phyloP scores from a whole-genome alignment of 2,888 invertebrate species.

The Tyria jacobaeae region DNA sequence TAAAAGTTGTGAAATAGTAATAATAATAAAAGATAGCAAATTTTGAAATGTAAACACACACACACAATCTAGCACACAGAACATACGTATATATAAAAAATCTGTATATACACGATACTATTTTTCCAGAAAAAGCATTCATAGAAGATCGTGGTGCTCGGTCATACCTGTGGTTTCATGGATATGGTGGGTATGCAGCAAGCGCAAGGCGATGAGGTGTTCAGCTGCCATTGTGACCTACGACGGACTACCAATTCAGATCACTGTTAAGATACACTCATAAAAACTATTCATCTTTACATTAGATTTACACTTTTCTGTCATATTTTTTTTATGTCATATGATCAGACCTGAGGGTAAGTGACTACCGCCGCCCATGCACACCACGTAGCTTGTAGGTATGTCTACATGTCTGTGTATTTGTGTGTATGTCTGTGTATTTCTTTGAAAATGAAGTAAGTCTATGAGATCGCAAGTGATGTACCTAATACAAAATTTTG shows the following conservation, averaged over 20 bases:
- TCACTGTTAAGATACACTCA: slow-evolving; percentile 51
- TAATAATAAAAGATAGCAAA: too few relatives aligned
- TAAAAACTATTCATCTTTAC: slow-evolving; percentile 44
- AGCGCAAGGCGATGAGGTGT: slow-evolving; percentile 48
- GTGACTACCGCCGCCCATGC: too few relatives aligned
- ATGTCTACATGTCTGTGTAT: too few relatives aligned
- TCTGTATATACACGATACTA: background rate
- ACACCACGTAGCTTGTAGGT: too few relatives aligned
- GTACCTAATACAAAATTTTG: background rate
- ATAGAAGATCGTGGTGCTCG: slow-evolving; percentile 20
- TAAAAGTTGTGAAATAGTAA: too few relatives aligned
- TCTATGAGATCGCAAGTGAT: background rate
- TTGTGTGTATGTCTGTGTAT: too few relatives aligned
- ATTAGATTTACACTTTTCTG: background rate
- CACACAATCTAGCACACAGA: too few relatives aligned
- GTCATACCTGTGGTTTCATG: slow-evolving; percentile 44
- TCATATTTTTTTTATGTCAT: too few relatives aligned
- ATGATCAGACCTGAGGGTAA: too few relatives aligned
- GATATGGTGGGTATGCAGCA: slow-evolving; percentile 57
- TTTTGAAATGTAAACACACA: too few relatives aligned
- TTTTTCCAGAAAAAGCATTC: slow-evolving; percentile 8
- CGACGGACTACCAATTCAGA: slow-evolving; percentile 45
- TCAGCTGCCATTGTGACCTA: slow-evolving; percentile 52
- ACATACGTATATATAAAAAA: background rate
- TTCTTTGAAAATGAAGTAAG: too few relatives aligned